Evolutionary conservation across 2,113 vertebrate genomes (phyloP).

Genomic region (Cyprinus carpio): DNA sequence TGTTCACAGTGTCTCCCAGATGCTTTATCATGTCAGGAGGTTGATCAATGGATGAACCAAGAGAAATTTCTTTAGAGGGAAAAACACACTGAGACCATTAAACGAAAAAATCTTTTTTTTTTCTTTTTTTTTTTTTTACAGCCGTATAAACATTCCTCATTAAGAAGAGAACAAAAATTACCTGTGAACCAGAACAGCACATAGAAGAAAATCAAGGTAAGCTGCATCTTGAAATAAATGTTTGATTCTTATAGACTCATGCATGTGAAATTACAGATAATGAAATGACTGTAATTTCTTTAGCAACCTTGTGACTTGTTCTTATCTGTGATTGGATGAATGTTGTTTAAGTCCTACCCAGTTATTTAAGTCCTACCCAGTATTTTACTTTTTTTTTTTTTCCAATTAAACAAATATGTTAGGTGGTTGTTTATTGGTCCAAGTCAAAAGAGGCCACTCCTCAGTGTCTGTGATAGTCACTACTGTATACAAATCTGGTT

Average conservation of each 20-base stretch:
- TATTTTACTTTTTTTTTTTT: too few species aligned
- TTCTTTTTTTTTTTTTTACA: too few species aligned
- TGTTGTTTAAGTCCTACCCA: neutral
- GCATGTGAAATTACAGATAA: neutral
- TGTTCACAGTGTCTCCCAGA: constrained; percentile 22
- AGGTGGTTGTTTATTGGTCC: neutral
- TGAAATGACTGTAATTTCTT: neutral
- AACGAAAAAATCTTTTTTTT: too few species aligned
- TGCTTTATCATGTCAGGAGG: constrained; percentile 23
- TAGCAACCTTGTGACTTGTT: neutral
- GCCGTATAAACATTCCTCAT: neutral
- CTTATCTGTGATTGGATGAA: neutral
- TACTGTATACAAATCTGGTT: neutral
- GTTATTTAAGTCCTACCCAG: neutral
- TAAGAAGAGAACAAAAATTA: constrained; percentile 11
- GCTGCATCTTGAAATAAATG: neutral
- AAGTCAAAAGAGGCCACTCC: neutral
- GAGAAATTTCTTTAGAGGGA: constrained; percentile 21
- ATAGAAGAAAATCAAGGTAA: neutral
- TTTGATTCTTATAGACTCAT: neutral
- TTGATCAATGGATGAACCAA: constrained; percentile 33
- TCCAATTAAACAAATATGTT: neutral
- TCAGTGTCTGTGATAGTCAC: too few species aligned
- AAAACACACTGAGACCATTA: neutral
- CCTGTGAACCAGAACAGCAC: constrained; percentile 42